These are phyloP conservation scores for Spodoptera exigua DNA, from an alignment of 2,888 invertebrate genomes.

Conservation along the genomic window DNA sequence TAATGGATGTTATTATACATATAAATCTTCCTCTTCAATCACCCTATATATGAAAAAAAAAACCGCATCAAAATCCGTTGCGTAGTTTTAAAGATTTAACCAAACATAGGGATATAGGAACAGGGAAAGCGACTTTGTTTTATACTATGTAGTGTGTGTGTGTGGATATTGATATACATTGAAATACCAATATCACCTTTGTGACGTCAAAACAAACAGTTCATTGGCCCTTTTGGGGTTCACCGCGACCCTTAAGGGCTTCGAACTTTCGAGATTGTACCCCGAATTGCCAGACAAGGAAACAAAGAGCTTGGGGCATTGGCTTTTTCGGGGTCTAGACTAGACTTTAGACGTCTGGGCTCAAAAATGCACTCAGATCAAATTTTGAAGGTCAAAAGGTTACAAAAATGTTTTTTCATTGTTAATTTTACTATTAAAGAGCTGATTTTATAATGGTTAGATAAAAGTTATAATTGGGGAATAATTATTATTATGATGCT, in stretches of 20 bases:
- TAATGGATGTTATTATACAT: too few relatives aligned
- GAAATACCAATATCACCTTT: slow-evolving; percentile 5
- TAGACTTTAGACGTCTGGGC: slow-evolving; percentile 40
- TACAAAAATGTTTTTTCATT: background rate
- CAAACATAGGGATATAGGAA: too few relatives aligned
- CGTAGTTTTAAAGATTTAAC: too few relatives aligned
- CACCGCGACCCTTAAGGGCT: background rate
- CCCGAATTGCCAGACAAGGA: slow-evolving; percentile 29
- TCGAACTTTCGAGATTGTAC: slow-evolving; percentile 4
- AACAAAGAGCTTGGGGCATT: slow-evolving; percentile 41
- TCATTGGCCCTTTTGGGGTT: slow-evolving; percentile 5
- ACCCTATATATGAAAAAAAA: too few relatives aligned
- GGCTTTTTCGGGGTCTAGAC: slow-evolving; percentile 13
- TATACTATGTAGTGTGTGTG: too few relatives aligned
- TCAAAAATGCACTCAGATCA: slow-evolving; percentile 15
- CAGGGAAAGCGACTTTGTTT: too few relatives aligned
- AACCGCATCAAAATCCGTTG: too few relatives aligned
- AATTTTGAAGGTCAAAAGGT: slow-evolving; percentile 16
- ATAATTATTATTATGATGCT: too few relatives aligned
- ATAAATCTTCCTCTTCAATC: too few relatives aligned
- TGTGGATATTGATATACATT: slow-evolving; percentile 2
- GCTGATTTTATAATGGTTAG: too few relatives aligned
- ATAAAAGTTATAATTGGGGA: too few relatives aligned
- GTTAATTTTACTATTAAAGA: too few relatives aligned
- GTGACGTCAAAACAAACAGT: slow-evolving; percentile 14